Evolutionary conservation across 2,113 vertebrate genomes (phyloP).

Genomic region (Seriola aureovittata): DNA sequence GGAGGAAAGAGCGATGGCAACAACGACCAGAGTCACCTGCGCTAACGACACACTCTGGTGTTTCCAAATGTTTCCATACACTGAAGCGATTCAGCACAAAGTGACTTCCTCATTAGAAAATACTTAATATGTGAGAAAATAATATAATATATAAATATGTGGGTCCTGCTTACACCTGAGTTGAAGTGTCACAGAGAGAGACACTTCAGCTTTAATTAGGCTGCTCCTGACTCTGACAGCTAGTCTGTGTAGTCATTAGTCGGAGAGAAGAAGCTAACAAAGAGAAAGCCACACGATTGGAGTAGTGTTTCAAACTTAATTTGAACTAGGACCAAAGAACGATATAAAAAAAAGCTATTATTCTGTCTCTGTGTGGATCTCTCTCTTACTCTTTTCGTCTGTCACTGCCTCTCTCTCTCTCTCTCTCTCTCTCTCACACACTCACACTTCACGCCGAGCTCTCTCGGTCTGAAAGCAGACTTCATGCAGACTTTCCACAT

Average conservation of each 20-base stretch:
- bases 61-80: conserved; percentile 28
- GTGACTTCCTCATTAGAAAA: conserved; percentile 37
- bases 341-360: conserved; percentile 54
- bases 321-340: conserved; percentile 45
- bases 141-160: conserved; percentile 1
- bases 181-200: conserved; percentile 46
- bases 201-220: conserved; percentile 52
- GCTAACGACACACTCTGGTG: conserved; percentile 13
- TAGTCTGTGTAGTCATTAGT: conserved; percentile 49
- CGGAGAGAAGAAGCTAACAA: conserved; percentile 11
- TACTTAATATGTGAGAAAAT: conserved; percentile 4
- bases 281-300: conserved; percentile 30
- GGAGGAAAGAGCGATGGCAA: conserved; percentile 64
- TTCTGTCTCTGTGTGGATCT: conserved; percentile 34
- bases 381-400: conserved; percentile 16
- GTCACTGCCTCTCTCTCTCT: conserved; percentile 21
- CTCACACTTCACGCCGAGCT: conserved; percentile 48
- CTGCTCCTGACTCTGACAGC: conserved; percentile 43
- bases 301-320: conserved; percentile 55
- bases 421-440: conserved; percentile 22
- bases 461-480: conserved; percentile 47
- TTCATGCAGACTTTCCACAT: conserved; percentile 42
- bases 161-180: conserved; percentile 21
- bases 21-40: conserved; percentile 29
- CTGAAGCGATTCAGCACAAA: conserved; percentile 25